Base-by-base conservation (phyloP, 2,888 invertebrate genomes). In the Melanotus villosus region DNA sequence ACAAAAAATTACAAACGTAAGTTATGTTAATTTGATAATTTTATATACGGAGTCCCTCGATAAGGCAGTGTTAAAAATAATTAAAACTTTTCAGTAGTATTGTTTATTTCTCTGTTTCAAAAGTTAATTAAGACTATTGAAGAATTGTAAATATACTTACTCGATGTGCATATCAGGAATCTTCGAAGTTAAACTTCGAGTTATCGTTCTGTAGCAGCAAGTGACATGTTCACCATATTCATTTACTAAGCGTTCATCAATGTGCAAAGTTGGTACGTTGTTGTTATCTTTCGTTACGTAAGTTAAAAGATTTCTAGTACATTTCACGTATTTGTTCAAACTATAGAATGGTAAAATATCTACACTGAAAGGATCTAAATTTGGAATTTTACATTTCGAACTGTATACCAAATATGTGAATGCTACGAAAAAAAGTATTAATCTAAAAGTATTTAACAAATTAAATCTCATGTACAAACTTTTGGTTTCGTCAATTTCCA, bases 121-220 rank as follows among this genome's bases (percentile, higher is more conserved):
- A n/a, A n/a, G n/a, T n/a, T n/a, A n/a, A n/a, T n/a, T n/a, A n/a
- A n/a, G n/a, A n/a, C n/a, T n/a, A n/a, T n/a, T n/a, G n/a, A n/a
- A n/a, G n/a, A n/a, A n/a, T n/a, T n/a, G n/a, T n/a, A n/a, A n/a
- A n/a, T n/a, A 26, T 57, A 74, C 77, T 77, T 75, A 82, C 82
- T 71, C 77, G 18, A 81, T 75, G 26, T 70, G 70, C 18, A 73
- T 74, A 66, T 82, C 81, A 4, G 81, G 81, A 70, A 75, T 75
- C 3, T 30, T 16, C 1, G 52, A 32, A 1, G 2, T 72, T 6
- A 41, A 54, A 32, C 74, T 71, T 45, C 82, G 75, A 6, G 76
- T 74, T 9, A 82, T 76, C 57, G 79, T 75, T 2, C 80, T 80
- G 65, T 80, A 82, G 74, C 81, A 82, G 70, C 82, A 82, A 10